These are phyloP conservation scores for Caenorhabditis briggsae DNA, from an alignment of 1,140 invertebrate genomes.

Conservation along the genomic window DNA sequence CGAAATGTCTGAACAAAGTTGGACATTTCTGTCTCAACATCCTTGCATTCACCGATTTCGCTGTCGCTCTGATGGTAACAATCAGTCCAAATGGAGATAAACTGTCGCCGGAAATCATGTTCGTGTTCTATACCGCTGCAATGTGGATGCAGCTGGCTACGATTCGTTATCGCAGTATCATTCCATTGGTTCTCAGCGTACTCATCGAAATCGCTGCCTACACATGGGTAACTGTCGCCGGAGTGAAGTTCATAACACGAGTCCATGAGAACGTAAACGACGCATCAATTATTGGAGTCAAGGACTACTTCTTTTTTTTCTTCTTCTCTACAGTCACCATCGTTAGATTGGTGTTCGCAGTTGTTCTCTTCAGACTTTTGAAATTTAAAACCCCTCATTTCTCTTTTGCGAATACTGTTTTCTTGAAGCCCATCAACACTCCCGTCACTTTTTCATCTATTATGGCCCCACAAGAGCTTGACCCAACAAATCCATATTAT, in stretches of 20 bases:
- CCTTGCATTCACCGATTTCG: not conserved
- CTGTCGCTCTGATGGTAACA: not conserved
- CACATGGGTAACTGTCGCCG: not conserved
- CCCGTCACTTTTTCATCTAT: conserved; percentile 35
- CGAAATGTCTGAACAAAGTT: conserved; percentile 3
- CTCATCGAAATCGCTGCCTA: not conserved
- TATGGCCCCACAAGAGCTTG: conserved; percentile 30
- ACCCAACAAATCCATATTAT: conserved; percentile 47
- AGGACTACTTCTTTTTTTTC: not conserved
- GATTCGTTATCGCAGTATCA: not conserved
- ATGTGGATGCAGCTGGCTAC: conserved; percentile 40
- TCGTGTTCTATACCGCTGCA: not conserved
- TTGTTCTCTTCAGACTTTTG: conserved; percentile 6
- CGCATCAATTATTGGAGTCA: not conserved
- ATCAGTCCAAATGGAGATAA: not conserved
- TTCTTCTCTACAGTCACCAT: not conserved
- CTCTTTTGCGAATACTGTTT: not conserved
- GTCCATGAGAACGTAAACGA: no score
- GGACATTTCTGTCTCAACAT: conserved; percentile 35
- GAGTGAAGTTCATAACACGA: no score
- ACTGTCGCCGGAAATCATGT: not conserved
- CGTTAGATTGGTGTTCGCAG: conserved; percentile 1
- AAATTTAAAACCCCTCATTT: not conserved
- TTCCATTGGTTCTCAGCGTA: conserved; percentile 10
- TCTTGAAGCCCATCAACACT: conserved; percentile 35